Percentiles rank a stretch among this genome's conserved stretches.
Evolutionary conservation across 2,797 vertebrate species (phyloP).

Genomic region (Octomys mimax): DNA sequence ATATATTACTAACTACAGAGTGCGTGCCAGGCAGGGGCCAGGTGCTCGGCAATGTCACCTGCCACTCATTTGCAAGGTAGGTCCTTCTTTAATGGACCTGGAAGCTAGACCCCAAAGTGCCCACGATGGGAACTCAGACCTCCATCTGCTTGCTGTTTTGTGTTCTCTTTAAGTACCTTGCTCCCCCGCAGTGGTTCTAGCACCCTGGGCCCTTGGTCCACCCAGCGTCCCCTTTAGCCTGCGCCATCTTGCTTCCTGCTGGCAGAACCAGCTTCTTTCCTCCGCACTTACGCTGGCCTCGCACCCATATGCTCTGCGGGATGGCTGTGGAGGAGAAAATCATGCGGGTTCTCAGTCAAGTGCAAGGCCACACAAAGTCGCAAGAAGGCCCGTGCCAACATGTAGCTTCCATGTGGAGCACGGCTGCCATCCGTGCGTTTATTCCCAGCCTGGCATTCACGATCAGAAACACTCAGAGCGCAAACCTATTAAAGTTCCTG

Average conservation of each 20-base stretch:
- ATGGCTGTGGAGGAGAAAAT: neutral
- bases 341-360: neutral
- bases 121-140: neutral
- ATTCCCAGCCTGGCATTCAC: neutral
- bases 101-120: neutral
- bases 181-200: neutral
- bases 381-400: fast-evolving
- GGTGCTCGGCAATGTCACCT: neutral
- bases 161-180: neutral
- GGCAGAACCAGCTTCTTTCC: neutral
- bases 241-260: fast-evolving
- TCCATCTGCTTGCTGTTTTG: fast-evolving
- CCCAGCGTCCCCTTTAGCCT: fast-evolving
- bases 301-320: neutral
- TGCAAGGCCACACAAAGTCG: fast-evolving
- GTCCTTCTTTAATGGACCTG: neutral
- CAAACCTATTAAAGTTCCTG: neutral
- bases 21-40: too few relatives aligned
- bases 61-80: neutral
- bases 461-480: neutral
- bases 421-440: fast-evolving
- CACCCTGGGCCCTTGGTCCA: fast-evolving
- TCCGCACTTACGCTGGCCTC: neutral
- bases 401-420: fast-evolving
- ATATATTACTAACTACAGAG: neutral